Evolutionary conservation across 2,888 invertebrate genomes (phyloP).

Genomic region (Limnephilus lunatus): DNA sequence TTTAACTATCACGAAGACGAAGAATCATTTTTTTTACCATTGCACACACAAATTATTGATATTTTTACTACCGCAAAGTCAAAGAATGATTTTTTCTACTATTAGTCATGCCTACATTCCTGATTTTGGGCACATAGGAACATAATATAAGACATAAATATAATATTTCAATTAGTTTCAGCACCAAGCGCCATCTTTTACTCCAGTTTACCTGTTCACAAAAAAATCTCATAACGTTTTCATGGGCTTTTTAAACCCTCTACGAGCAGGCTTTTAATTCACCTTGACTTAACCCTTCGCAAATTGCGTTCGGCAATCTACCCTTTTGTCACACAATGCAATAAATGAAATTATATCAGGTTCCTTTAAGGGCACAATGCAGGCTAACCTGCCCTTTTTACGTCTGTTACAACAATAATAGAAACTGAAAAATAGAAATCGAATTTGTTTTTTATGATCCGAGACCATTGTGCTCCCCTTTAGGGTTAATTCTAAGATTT

Average conservation of each 20-base stretch:
- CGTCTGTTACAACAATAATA: constrained; percentile 62
- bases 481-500: constrained; percentile 60
- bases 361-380: constrained; percentile 63
- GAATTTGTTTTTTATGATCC: constrained; percentile 66
- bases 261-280: constrained; percentile 43
- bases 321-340: constrained; percentile 62
- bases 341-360: constrained; percentile 66
- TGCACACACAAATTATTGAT: too few relatives aligned
- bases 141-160: too few relatives aligned
- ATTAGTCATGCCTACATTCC: too few relatives aligned
- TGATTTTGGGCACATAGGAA: too few relatives aligned
- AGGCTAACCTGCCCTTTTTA: constrained; percentile 64
- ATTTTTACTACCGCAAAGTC: too few relatives aligned
- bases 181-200: background rate
- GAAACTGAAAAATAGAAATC: constrained; percentile 63
- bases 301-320: constrained; percentile 42
- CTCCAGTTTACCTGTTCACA: background rate
- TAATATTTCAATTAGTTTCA: too few relatives aligned
- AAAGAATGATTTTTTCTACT: too few relatives aligned
- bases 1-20: too few relatives aligned
- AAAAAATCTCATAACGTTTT: constrained; percentile 11
- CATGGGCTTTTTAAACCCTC: constrained; percentile 25
- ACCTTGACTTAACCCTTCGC: constrained; percentile 57
- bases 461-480: constrained; percentile 58
- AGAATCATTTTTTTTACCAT: too few relatives aligned